Evolutionary conservation across 2,113 vertebrate genomes (phyloP), one percentile per base, ranked within the genome.

Genomic region (Sterrhoptilus dennistouni): DNA sequence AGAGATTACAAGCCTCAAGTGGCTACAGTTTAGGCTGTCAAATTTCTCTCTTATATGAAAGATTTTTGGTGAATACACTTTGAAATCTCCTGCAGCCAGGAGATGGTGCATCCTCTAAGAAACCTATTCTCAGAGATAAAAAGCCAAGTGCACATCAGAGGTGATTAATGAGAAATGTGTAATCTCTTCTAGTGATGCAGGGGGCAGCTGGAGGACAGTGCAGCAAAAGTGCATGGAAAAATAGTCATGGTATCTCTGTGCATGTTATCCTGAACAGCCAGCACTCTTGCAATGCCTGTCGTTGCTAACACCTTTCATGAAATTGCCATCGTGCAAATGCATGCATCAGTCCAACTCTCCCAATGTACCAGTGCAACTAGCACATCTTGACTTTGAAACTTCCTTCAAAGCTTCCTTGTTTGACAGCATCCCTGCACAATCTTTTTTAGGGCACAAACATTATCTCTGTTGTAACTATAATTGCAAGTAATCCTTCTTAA

Each of bases 111-210:
- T 75, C 45, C 83, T 91, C 38, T 59, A 81, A 93, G 78, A 96
- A 97, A 86, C 52, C 49, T 69, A 14, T 92, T 96, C 60, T 81
- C 64, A n/a, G 42, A 89, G 87, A 97, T 96, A 96, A 96, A 87
- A 84, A 85, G 56, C 56, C 71, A 87, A 85, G 31, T 31, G 53
- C 63, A 79, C 35, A 71, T 96, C 87, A 79, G 79, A 87, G 57
- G 77, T 96, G 94, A 95, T 94, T 86, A 97, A 95, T 5, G 38
- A 89, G 54, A 79, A 89, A 87, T 27, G 28, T 45, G 65, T 92
- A 83, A 80, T 85, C 70, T 92, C 59, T 77, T 76, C 24, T 22
- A 72, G 29, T 42, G 49, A 27, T 45, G 49, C 69, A 93, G 66
- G 68, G 74, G 92, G 18, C 95, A 94, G 50, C 50, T 86, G 31